Percentiles rank a stretch among this genome's conserved stretches.
Evolutionary conservation across 2,113 vertebrate genomes (phyloP).

Genomic region (Montifringilla adamsi): DNA sequence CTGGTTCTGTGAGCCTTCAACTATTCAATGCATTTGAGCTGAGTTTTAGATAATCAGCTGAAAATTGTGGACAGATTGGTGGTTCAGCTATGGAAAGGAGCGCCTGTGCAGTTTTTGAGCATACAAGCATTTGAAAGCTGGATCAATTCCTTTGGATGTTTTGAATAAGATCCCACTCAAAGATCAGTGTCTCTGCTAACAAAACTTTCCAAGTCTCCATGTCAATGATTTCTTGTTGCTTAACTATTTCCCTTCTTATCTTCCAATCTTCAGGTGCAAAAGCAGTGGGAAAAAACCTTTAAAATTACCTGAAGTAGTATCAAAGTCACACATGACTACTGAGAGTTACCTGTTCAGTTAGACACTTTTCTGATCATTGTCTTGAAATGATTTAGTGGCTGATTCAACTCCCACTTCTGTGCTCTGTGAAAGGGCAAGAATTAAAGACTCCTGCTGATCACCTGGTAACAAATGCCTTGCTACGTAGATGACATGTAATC

Average conservation of each 20-base stretch:
- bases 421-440: not conserved
- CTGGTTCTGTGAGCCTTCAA: not conserved
- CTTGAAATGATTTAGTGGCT: not conserved
- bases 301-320: not conserved
- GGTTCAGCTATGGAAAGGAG: not conserved
- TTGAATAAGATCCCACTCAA: not conserved
- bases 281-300: accelerated
- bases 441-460: not conserved
- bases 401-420: not conserved
- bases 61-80: not conserved
- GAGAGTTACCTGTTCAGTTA: not conserved
- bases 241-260: not conserved
- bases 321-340: not conserved
- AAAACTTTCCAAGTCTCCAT: not conserved
- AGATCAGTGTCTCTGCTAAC: not conserved
- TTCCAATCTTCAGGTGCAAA: not conserved
- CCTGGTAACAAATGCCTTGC: not conserved
- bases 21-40: not conserved
- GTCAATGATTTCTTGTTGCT: not conserved
- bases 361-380: not conserved
- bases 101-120: not conserved
- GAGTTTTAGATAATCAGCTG: not conserved
- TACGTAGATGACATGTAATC: not conserved
- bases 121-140: not conserved
- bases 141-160: not conserved